phyloP scores from a whole-genome alignment of 2,888 invertebrate species.

The Tachina fera region DNA sequence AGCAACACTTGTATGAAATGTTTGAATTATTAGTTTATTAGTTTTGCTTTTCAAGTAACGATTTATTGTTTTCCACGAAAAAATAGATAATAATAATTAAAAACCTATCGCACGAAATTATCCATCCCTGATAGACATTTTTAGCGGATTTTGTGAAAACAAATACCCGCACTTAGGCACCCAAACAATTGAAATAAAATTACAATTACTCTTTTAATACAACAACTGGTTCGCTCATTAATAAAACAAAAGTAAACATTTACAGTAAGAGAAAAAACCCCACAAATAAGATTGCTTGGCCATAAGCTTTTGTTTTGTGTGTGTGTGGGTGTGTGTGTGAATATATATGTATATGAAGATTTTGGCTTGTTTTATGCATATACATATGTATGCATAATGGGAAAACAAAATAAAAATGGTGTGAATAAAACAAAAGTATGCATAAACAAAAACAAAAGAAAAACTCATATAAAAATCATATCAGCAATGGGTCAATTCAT shows the following conservation, averaged over 20 bases:
- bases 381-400: too few relatives aligned
- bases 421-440: constrained; percentile 14
- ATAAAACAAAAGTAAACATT: neutral
- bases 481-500: constrained; percentile 55
- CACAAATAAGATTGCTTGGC: neutral
- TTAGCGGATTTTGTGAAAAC: constrained; percentile 49
- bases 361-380: neutral
- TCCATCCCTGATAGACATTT: constrained; percentile 17
- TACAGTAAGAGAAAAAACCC: neutral
- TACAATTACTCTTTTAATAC: neutral
- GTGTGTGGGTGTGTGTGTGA: neutral
- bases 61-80: neutral
- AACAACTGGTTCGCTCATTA: neutral
- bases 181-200: neutral
- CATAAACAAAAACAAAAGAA: constrained; percentile 19
- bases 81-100: neutral
- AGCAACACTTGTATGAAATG: too few relatives aligned
- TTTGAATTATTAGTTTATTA: too few relatives aligned
- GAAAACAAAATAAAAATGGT: constrained; percentile 14
- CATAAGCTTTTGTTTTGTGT: neutral
- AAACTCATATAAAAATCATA: constrained; percentile 19
- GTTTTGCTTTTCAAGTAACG: too few relatives aligned
- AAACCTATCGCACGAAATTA: neutral
- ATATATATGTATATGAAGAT: neutral
- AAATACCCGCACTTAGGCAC: neutral